A percentile compares a stretch with the other conserved stretches of the same genome.
Conservation (phyloP, 2,888 invertebrate genomes). For the Syrphus vitripennis region DNA sequence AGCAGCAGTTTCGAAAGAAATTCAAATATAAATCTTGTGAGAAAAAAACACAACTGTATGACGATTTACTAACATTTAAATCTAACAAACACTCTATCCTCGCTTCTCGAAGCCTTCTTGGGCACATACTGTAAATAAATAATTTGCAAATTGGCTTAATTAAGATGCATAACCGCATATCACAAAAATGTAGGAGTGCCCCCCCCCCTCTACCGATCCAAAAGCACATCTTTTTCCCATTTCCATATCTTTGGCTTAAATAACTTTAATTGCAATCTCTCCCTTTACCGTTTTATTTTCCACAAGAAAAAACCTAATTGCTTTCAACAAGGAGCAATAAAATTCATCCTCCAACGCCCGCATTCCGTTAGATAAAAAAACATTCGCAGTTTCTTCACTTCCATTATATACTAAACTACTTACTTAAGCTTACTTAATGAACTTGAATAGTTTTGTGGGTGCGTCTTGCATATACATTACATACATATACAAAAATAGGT, state of each 20-base stretch:
- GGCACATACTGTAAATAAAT: no score
- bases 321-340: constrained; percentile 42
- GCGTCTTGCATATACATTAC: neutral
- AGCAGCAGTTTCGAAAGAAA: no score
- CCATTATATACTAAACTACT: constrained; percentile 11
- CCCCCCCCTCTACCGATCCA: neutral
- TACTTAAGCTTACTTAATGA: constrained; percentile 62
- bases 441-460: constrained; percentile 37
- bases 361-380: constrained; percentile 5
- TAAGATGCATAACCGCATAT: constrained; percentile 28
- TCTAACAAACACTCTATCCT: no score
- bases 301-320: constrained; percentile 48
- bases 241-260: constrained; percentile 9
- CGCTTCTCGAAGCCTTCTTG: no score
- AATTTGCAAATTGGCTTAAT: constrained; percentile 15
- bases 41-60: no score
- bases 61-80: no score
- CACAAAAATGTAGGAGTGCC: neutral
- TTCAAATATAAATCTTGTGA: no score
- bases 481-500: neutral
- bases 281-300: constrained; percentile 27
- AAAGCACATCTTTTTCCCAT: neutral
- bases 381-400: constrained; percentile 6
- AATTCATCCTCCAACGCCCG: neutral
- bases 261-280: constrained; percentile 44